phyloP scores from a whole-genome alignment of 2,113 vertebrate species.

The Pachypanchax playfairii region DNA sequence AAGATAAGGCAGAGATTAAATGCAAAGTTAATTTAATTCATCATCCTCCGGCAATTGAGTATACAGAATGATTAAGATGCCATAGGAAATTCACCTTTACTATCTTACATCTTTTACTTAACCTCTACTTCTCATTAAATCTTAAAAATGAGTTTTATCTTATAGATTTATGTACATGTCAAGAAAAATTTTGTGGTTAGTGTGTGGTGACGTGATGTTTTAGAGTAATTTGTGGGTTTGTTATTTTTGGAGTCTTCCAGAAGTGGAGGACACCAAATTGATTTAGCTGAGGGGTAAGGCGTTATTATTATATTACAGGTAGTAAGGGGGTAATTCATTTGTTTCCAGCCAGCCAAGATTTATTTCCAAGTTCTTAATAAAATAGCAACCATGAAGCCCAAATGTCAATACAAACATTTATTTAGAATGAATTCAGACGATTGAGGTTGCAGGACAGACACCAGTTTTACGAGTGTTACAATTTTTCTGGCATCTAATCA shows the following conservation, averaged over 20 bases:
- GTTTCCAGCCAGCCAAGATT: too few species aligned
- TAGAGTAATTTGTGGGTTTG: conserved; percentile 20
- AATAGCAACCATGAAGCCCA: too few species aligned
- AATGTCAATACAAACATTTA: too few species aligned
- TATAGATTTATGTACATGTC: conserved; percentile 39
- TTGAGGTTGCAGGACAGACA: not conserved
- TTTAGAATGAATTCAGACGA: too few species aligned
- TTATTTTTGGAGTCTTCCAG: not conserved
- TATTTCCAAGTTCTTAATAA: too few species aligned
- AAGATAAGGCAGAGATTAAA: conserved; percentile 62
- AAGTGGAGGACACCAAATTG: not conserved
- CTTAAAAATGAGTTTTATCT: conserved; percentile 46
- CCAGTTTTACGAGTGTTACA: not conserved
- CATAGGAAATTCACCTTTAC: conserved; percentile 26
- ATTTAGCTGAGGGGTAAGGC: not conserved
- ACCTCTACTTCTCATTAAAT: conserved; percentile 44
- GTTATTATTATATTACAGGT: too few species aligned
- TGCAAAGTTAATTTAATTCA: conserved; percentile 53
- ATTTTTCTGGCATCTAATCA: not conserved
- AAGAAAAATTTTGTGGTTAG: conserved; percentile 1
- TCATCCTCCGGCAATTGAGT: conserved; percentile 50
- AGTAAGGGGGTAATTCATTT: too few species aligned
- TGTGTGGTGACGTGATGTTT: conserved; percentile 6
- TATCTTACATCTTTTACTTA: conserved; percentile 27
- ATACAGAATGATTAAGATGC: conserved; percentile 38